Evolutionary conservation across 1,140 invertebrate genomes (phyloP), one percentile per base, ranked within the genome.

Genomic region (Solenopsis invicta): DNA sequence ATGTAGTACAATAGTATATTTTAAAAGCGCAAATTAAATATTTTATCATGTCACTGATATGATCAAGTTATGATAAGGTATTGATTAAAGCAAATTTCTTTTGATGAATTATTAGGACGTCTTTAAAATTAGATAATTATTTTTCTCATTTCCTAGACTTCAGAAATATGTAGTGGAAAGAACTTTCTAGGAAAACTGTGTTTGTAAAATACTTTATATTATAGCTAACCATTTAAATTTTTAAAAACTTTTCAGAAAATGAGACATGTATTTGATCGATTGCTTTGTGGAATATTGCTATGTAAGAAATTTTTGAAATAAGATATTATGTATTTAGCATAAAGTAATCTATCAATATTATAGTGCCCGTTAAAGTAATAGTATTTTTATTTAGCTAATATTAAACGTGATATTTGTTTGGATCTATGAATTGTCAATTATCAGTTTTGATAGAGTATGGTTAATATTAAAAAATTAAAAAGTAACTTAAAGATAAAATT

Each of bases 81-180:
- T 45, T 45, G 4, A 50, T 50, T 48, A 50, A 50, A 29, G 4
- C 45, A 4, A 71, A 71, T 71, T 21, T 0, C 18, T 48, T 16
- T 69, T 41, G 8, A 13, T 0, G 0, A 69, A 48, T 69, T 24
- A 71, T 71, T 48, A 71, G 5, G 24, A 24, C 13, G 1, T 48
- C 21, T 71, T 0, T 67, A 71, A 71, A 48, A 71, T 48, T 16
- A 48, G 13, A 9, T 71, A 71, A 71, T 71, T 48, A 71, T 21
- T 45, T 69, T 45, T 71, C 5, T 13, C n/a, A 69, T n/a, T 69
- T 69, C 3, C 3, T 16, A 0, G 3, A 24, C n/a, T 12, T 69
- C n/a, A 45, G 4, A 24, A 71, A 41, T n/a, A 66, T 48, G 18
- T 71, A 18, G 12, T n/a, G 3, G 48, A 71, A 24, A 71, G 13